phyloP scores from a whole-genome alignment of 2,888 invertebrate species.

The Tubiluchus corallicola region DNA sequence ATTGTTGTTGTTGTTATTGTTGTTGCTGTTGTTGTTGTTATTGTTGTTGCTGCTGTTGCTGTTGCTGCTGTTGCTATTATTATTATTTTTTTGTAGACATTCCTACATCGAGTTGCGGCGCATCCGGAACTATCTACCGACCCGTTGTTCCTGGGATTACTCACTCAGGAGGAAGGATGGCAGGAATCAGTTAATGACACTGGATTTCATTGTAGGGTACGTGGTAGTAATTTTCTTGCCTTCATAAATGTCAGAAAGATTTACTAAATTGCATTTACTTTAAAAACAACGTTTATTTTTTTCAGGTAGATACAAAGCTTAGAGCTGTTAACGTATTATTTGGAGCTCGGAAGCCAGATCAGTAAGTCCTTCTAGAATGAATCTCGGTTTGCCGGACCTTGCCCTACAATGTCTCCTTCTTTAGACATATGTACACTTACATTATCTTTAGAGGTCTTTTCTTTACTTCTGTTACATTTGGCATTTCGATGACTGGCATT shows the following conservation, averaged over 20 bases:
- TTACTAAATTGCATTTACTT: conserved; percentile 47
- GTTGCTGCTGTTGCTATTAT: too few relatives aligned
- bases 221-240: conserved; percentile 12
- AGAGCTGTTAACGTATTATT: conserved; percentile 54
- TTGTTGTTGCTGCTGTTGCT: too few relatives aligned
- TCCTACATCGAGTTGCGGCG: conserved; percentile 50
- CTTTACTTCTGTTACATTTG: too few relatives aligned
- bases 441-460: too few relatives aligned
- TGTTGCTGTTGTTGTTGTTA: too few relatives aligned
- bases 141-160: conserved; percentile 52
- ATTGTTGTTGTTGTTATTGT: too few relatives aligned
- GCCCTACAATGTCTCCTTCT: too few relatives aligned
- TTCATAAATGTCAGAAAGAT: too few relatives aligned
- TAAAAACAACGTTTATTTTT: conserved; percentile 6
- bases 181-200: conserved; percentile 53
- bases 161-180: conserved; percentile 51
- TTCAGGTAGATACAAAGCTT: conserved; percentile 53
- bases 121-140: conserved; percentile 54
- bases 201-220: conserved; percentile 31
- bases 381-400: too few relatives aligned
- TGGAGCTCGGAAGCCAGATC: conserved; percentile 49
- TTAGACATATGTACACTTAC: too few relatives aligned
- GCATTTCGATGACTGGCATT: too few relatives aligned
- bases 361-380: conserved; percentile 18
- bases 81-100: conserved; percentile 43